Base-by-base conservation (phyloP, 2,888 invertebrate genomes). In the Diarsia dahlii region DNA sequence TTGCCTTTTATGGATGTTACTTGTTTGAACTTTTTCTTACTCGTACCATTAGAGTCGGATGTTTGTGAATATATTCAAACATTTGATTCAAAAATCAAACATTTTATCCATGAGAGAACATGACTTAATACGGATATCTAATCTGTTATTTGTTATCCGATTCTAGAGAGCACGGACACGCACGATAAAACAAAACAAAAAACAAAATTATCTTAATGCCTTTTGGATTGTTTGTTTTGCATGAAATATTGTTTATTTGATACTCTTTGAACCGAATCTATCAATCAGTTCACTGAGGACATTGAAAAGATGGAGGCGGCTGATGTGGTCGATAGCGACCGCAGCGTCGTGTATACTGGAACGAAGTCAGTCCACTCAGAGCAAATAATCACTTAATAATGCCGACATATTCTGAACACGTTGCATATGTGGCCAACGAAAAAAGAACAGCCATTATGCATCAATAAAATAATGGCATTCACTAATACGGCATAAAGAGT, bases 1-100 rank as follows among this genome's bases (percentile, higher is more conserved):
- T 87, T 85, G 71, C 84, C 84, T 82, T 83, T 76, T 84, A 78
- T 64, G 64, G 67, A 60, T 77, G 74, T 81, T 69, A 70, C 80
- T 81, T 82, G 77, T 82, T 82, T 78, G 46, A 79, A 76, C 64
- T 68, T 64, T 78, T 73, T 69, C 69, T 78, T 67, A 62, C 58
- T 80, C 48, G 23, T 54, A 62, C 56, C 68, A 65, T 77, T 78
- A 73, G 62, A 48, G 48, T 84, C 58, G 39, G 34, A 78, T 78
- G 65, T 78, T 65, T 69, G 45, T 56, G 65, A 15, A 71, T 34
- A 60, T 52, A 50, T 48, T 54, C 39, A 63, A 18, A 64, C 28
- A 66, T 82, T 62, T 23, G 23, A 78, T 71, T 54, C 4, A 48
- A 62, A 68, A 65, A 28, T 46, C 20, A 67, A 84, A 48, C 56